Percentiles rank a stretch among this genome's conserved stretches.
phyloP scores from a whole-genome alignment of 2,797 vertebrate genomes.

The Clarias platycephalus region DNA sequence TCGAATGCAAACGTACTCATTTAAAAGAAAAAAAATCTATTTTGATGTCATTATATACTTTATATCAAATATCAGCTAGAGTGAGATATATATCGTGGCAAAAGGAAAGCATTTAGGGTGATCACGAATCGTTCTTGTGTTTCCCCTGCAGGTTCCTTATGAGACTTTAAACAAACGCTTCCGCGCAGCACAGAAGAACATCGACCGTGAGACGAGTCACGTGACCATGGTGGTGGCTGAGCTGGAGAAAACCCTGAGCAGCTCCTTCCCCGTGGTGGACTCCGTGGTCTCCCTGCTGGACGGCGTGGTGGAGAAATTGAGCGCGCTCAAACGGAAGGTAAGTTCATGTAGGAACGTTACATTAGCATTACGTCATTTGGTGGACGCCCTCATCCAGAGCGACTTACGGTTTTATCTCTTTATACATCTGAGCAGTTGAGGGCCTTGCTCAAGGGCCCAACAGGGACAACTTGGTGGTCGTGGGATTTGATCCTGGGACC shows the following conservation, averaged over 20 bases:
- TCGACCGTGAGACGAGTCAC: constrained; percentile 96
- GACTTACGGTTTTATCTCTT: too few relatives aligned
- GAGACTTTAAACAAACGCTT: constrained; percentile 98
- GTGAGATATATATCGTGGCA: neutral
- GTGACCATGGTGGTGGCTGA: constrained; percentile 98
- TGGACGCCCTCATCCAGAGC: too few relatives aligned
- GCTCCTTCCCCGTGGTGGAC: constrained; percentile 89
- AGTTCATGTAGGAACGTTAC: constrained; percentile 4
- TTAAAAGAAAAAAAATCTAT: too few relatives aligned
- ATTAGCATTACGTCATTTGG: too few relatives aligned
- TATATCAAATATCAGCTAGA: neutral
- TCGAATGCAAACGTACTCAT: too few relatives aligned
- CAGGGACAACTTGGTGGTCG: too few relatives aligned
- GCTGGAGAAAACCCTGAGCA: constrained; percentile 95
- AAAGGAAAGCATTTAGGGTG: neutral
- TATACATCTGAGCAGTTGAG: too few relatives aligned
- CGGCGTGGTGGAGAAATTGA: constrained; percentile 96
- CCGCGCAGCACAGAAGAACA: constrained; percentile 96
- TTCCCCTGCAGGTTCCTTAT: constrained; percentile 85
- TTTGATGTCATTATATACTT: neutral
- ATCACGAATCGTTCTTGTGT: neutral
- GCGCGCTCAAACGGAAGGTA: constrained; percentile 96
- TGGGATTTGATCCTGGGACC: too few relatives aligned
- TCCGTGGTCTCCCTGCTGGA: constrained; percentile 96
- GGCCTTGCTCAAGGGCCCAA: too few relatives aligned